Evolutionary conservation across 2,888 invertebrate genomes (phyloP).

Genomic region (Coecobrya sp.): DNA sequence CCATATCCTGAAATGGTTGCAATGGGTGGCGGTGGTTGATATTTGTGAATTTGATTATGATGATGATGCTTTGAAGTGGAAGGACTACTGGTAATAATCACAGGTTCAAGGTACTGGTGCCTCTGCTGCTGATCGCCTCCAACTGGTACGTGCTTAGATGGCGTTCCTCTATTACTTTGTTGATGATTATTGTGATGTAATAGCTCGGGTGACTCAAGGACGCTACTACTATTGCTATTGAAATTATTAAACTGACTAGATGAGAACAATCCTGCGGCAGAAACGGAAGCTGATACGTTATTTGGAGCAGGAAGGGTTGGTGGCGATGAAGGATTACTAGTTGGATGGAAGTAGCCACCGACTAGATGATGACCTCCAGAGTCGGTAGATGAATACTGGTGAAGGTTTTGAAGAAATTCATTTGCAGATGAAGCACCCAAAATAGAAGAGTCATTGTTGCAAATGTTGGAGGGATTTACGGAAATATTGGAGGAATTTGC

Average conservation of each 20-base stretch:
- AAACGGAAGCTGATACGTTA: not conserved
- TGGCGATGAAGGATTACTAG: conserved; percentile 25
- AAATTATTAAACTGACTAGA: conserved; percentile 58
- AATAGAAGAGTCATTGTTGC: conserved; percentile 30
- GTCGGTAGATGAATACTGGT: not conserved
- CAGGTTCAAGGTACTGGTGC: conserved; percentile 85
- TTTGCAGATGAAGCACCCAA: conserved; percentile 47
- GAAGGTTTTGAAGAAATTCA: conserved; percentile 32
- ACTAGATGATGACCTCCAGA: conserved; percentile 27
- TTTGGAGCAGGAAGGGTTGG: conserved; percentile 41
- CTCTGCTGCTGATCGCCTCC: conserved; percentile 66
- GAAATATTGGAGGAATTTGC: conserved; percentile 2
- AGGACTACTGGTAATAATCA: conserved; percentile 83
- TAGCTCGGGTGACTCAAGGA: conserved; percentile 49
- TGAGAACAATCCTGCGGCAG: conserved; percentile 23
- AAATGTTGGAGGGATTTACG: conserved; percentile 68
- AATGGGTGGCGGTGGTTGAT: conserved; percentile 63
- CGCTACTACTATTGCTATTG: conserved; percentile 26
- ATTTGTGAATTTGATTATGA: conserved; percentile 68
- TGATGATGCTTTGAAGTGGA: conserved; percentile 68
- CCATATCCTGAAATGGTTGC: conserved; percentile 51
- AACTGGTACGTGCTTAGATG: conserved; percentile 26
- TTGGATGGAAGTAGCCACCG: conserved; percentile 45
- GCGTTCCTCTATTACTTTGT: conserved; percentile 58
- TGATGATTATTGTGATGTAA: conserved; percentile 40